A percentile compares a stretch with the other conserved stretches of the same genome.
Conservation (phyloP, 2,888 invertebrate genomes). For the Sinotaia quadrata region DNA sequence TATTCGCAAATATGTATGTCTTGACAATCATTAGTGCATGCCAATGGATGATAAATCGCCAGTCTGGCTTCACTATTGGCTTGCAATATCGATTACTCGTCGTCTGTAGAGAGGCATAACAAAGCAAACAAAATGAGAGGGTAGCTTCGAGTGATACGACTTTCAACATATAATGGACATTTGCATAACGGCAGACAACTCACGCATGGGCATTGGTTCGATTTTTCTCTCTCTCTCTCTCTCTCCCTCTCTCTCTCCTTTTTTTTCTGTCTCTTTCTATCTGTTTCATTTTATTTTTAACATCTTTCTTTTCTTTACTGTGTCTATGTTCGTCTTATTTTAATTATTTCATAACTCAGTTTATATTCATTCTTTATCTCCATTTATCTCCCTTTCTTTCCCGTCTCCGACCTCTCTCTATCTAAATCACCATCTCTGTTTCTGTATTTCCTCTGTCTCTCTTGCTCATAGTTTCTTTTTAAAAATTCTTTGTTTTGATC, state of each 20-base stretch:
- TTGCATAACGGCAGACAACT: too few species aligned
- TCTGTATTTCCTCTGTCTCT: not conserved
- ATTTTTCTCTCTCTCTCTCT: not conserved
- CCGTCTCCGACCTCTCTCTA: not conserved
- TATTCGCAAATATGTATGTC: too few species aligned
- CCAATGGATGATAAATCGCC: too few species aligned
- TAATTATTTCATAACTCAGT: not conserved
- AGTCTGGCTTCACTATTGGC: too few species aligned
- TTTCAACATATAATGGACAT: too few species aligned
- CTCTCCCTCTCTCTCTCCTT: constrained; percentile 16
- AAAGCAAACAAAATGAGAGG: too few species aligned
- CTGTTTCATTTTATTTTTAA: not conserved
- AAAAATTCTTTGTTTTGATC: not conserved
- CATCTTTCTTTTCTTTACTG: not conserved
- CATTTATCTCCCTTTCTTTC: not conserved
- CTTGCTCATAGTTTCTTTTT: not conserved
- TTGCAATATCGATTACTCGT: too few species aligned
- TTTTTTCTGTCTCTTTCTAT: not conserved
- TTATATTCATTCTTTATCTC: not conserved
- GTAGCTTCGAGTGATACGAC: too few species aligned
- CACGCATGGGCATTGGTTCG: not conserved
- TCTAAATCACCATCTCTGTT: not conserved
- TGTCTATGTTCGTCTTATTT: not conserved
- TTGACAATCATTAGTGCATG: too few species aligned
- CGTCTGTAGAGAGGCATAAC: too few species aligned